Percentiles rank a stretch among this genome's conserved stretches.
These are phyloP conservation scores for Bettongia penicillata DNA, from an alignment of 2,113 vertebrate genomes.

Conservation along the genomic window DNA sequence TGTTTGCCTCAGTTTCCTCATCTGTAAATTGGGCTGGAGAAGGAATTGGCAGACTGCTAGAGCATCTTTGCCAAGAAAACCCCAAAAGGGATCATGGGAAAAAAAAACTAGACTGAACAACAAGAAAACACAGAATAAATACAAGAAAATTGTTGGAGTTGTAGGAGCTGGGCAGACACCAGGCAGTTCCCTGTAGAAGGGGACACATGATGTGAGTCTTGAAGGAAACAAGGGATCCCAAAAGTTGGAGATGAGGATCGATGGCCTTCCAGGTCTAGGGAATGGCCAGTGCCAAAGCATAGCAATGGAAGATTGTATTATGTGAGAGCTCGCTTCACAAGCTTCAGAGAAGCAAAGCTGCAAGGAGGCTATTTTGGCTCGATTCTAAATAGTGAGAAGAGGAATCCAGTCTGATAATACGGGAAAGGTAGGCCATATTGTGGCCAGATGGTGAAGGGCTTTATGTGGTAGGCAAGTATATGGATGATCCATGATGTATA, in stretches of 20 bases:
- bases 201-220: neutral
- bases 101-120: neutral
- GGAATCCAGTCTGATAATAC: neutral
- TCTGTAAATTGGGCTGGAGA: neutral
- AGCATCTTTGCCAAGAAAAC: neutral
- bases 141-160: neutral
- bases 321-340: neutral
- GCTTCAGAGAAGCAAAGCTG: neutral
- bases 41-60: neutral
- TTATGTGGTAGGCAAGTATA: neutral
- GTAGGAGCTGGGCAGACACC: neutral
- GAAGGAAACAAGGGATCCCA: neutral
- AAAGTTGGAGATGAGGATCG: accelerated
- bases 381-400: neutral
- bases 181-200: neutral
- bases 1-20: neutral
- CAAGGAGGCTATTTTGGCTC: neutral
- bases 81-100: neutral
- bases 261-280: neutral
- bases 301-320: neutral
- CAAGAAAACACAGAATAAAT: neutral
- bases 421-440: neutral
- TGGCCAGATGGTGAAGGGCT: neutral
- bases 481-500: neutral
- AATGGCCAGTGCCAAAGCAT: neutral